phyloP scores from a whole-genome alignment of 2,113 vertebrate species.

The Helogale parvula region DNA sequence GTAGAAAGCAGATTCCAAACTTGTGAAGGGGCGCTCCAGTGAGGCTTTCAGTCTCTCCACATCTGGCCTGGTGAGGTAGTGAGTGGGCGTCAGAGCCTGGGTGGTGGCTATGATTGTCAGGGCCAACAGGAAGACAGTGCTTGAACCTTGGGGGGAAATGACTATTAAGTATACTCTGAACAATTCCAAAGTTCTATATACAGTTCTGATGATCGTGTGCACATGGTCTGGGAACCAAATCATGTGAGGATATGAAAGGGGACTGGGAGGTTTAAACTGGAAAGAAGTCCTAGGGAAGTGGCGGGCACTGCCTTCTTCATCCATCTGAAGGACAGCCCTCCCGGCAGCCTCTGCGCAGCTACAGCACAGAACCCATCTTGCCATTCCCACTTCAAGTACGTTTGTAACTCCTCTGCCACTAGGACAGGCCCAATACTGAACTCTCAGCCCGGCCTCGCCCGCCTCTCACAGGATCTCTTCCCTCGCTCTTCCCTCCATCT shows the following conservation, averaged over 20 bases:
- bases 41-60: constrained; percentile 90
- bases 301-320: background rate
- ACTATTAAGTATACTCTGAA: background rate
- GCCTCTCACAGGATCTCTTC: background rate
- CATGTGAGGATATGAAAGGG: background rate
- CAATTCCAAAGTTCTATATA: background rate
- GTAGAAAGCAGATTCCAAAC: constrained; percentile 92
- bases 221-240: background rate
- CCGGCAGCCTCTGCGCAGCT: background rate
- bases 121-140: constrained; percentile 84
- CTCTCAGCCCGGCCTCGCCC: background rate
- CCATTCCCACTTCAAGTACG: background rate
- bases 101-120: constrained; percentile 83
- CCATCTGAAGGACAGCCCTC: background rate
- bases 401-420: background rate
- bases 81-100: constrained; percentile 90
- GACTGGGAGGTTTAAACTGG: background rate
- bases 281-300: background rate
- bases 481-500: background rate
- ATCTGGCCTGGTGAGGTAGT: constrained; percentile 91
- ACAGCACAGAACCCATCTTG: background rate
- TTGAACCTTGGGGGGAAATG: constrained; percentile 82
- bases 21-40: constrained; percentile 89
- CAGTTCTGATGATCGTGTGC: background rate
- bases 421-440: background rate